Percentiles rank a stretch among this genome's conserved stretches.
These are phyloP conservation scores for Ctenosaura bakeri DNA, from an alignment of 2,797 vertebrate genomes.

Conservation along the genomic window DNA sequence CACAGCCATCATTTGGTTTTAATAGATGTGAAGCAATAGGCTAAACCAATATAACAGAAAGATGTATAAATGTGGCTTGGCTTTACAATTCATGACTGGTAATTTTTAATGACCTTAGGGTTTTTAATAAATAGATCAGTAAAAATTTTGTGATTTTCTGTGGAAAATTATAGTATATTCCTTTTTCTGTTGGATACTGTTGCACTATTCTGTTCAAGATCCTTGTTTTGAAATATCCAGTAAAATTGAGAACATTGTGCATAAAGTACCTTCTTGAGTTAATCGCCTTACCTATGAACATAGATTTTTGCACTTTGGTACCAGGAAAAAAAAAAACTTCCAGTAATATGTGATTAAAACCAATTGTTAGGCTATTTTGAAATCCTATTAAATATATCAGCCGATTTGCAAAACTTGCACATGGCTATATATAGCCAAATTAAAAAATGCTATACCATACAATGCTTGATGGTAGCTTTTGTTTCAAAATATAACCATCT, in stretches of 20 bases:
- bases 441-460: conserved; percentile 35
- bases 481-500: conserved; percentile 3
- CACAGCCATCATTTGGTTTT: conserved; percentile 84
- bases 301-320: conserved; percentile 60
- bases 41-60: conserved; percentile 58
- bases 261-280: conserved; percentile 37
- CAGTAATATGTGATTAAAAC: conserved; percentile 47
- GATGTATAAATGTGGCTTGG: conserved; percentile 58
- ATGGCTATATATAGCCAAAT: conserved; percentile 50
- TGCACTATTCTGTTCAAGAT: conserved; percentile 40
- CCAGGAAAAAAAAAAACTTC: conserved; percentile 46
- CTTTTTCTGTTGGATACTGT: background rate
- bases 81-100: conserved; percentile 28
- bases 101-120: conserved; percentile 27
- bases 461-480: conserved; percentile 32
- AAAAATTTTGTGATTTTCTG: conserved; percentile 38
- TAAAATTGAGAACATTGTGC: conserved; percentile 46
- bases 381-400: conserved; percentile 50
- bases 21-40: conserved; percentile 69
- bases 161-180: conserved; percentile 39
- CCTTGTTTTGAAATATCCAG: conserved; percentile 45
- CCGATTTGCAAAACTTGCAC: conserved; percentile 48
- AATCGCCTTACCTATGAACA: conserved; percentile 25
- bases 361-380: conserved; percentile 50
- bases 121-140: conserved; percentile 43